Percentiles rank a stretch among this genome's conserved stretches.
phyloP scores from a whole-genome alignment of 1,140 invertebrate species.

The Tenebrio molitor region DNA sequence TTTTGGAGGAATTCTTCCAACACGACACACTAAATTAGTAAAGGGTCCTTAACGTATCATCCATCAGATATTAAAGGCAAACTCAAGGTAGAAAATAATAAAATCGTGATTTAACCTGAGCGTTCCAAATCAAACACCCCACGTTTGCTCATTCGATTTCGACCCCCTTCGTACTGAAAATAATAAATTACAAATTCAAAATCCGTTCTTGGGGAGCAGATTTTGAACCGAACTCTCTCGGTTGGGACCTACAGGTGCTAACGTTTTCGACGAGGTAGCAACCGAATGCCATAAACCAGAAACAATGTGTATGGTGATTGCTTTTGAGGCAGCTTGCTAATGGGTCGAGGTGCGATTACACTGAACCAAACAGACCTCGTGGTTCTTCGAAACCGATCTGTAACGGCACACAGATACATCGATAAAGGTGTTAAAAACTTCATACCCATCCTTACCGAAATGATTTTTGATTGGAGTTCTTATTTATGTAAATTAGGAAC shows the following conservation, averaged over 20 bases:
- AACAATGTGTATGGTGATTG: constrained; percentile 22
- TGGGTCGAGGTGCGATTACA: constrained; percentile 22
- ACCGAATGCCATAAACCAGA: constrained; percentile 20
- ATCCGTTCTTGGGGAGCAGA: not conserved
- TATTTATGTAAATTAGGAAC: constrained; percentile 15
- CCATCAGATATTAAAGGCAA: constrained; percentile 21
- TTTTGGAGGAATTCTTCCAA: constrained; percentile 15
- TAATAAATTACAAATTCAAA: constrained; percentile 1
- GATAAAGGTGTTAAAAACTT: constrained; percentile 30
- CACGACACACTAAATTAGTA: constrained; percentile 29
- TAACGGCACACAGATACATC: constrained; percentile 7
- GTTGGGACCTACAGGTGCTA: no score
- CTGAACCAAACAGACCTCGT: not conserved
- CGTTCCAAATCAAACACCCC: not conserved
- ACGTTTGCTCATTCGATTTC: not conserved
- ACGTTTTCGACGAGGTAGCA: no score
- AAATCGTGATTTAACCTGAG: not conserved
- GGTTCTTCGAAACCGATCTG: constrained; percentile 15
- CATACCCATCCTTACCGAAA: not conserved
- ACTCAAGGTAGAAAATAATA: constrained; percentile 1
- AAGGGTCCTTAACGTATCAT: not conserved
- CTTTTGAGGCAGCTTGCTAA: constrained; percentile 15
- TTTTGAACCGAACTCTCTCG: no score
- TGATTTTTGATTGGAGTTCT: constrained; percentile 21
- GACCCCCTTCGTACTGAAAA: not conserved